Conservation (phyloP, 2,113 vertebrate genomes). For the Cyprinodon variegatus region DNA sequence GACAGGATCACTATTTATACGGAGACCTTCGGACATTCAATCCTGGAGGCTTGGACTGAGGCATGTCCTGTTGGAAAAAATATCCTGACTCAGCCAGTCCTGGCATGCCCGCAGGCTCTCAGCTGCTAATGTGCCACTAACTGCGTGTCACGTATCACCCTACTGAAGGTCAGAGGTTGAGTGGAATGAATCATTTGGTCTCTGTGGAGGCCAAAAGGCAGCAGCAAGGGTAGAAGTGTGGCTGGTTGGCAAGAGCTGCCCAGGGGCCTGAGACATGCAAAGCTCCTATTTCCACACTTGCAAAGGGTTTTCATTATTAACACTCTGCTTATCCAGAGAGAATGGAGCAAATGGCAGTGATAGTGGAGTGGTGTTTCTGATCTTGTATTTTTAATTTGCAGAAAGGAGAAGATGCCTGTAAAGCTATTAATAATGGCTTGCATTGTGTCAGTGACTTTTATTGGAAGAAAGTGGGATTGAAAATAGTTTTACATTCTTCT, state of each 20-base stretch:
- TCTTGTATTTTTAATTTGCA: background rate
- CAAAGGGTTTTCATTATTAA: slow-evolving; percentile 44
- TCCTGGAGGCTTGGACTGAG: slow-evolving; percentile 42
- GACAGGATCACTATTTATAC: slow-evolving; percentile 52
- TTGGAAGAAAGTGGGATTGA: background rate
- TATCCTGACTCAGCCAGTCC: slow-evolving; percentile 64
- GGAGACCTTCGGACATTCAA: slow-evolving; percentile 55
- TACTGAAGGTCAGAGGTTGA: slow-evolving; percentile 66
- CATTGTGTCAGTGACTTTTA: background rate
- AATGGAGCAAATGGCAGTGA: background rate
- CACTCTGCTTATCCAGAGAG: slow-evolving; percentile 17
- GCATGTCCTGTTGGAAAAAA: slow-evolving; percentile 61
- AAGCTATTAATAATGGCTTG: slow-evolving; percentile 1
- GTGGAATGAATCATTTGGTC: slow-evolving; percentile 56
- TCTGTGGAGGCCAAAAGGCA: slow-evolving; percentile 44
- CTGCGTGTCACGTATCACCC: slow-evolving; percentile 52
- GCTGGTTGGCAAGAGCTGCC: slow-evolving; percentile 8
- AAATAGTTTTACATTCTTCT: background rate
- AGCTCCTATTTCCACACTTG: slow-evolving; percentile 36
- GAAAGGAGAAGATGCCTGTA: background rate
- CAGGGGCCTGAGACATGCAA: slow-evolving; percentile 20
- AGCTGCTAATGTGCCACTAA: slow-evolving; percentile 69
- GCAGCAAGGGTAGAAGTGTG: slow-evolving; percentile 31
- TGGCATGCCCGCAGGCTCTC: slow-evolving; percentile 59
- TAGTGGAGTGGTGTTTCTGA: background rate